Evolutionary conservation across 2,888 invertebrate genomes (phyloP), one percentile per base, ranked within the genome.

Genomic region (Tetragnatha montana): DNA sequence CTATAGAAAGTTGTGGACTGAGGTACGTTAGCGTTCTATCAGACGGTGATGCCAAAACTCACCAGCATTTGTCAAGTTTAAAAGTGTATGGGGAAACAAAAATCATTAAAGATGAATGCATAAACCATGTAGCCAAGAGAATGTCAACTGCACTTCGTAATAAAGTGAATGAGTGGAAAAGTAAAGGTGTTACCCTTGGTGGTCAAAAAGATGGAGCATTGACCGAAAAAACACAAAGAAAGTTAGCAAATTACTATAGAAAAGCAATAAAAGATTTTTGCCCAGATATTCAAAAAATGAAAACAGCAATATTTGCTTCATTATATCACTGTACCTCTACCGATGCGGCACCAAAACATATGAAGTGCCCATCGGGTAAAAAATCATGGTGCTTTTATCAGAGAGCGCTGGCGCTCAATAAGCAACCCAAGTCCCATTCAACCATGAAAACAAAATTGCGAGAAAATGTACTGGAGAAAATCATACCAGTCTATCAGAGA

Each of bases 381-480:
- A 8, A 21, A 1, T 88, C 78, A 19, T 78, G 51, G 87, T 76
- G 87, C 17, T 88, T 88, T 68, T 82, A 22, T 10, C 0, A 79
- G 68, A 60, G 79, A 0, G 68, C 7, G 8, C 2, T 79, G 14
- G 17, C 79, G 21, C 17, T 22, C 4, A 35, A 68, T 17, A 22
- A 68, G 22, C 8, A 21, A 17, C 79, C 17, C 6, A 12, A 10
- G 1, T 60, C 35, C 2, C 68, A 79, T 68, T 35, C 21, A 4
- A 0, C 22, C 19, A 68, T 68, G 68, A 60, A 79, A 19, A 79
- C 14, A 0, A 68, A 79, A 19, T 6, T 79, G 12, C 60, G 22
- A 14, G 22, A 51, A 60, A 6, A 6, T 0, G 68, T 79, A 6
- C 22, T 68, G 12, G 21, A 47, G 17, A 69, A 81, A 69, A 81